phyloP scores from a whole-genome alignment of 2,113 vertebrate species.

The Mastomys coucha region DNA sequence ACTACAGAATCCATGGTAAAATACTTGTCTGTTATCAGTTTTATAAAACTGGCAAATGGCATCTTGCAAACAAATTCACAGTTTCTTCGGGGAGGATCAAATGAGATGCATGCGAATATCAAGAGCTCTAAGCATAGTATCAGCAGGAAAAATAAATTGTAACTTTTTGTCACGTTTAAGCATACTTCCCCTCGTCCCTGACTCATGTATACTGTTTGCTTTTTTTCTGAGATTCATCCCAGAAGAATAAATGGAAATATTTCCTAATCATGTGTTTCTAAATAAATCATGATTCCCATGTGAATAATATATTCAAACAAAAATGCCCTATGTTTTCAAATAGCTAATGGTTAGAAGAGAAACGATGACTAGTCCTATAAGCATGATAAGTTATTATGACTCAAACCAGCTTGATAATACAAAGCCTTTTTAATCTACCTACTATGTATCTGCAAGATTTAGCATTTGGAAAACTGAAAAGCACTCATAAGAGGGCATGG shows the following conservation, averaged over 20 bases:
- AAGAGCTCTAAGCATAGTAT: slow-evolving; percentile 24
- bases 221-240: neutral
- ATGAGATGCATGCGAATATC: slow-evolving; percentile 30
- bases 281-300: neutral
- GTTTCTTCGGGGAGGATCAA: slow-evolving; percentile 12
- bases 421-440: neutral
- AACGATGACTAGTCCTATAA: neutral
- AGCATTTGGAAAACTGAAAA: neutral
- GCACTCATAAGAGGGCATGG: neutral
- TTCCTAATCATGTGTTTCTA: neutral
- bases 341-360: neutral
- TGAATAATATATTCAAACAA: neutral
- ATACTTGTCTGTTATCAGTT: slow-evolving; percentile 41
- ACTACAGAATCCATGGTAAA: neutral
- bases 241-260: neutral
- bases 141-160: slow-evolving; percentile 4
- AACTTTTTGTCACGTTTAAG: neutral
- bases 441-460: neutral
- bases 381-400: neutral
- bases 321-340: neutral
- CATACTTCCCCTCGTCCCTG: neutral
- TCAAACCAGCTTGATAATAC: neutral
- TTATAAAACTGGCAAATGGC: slow-evolving; percentile 49
- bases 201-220: neutral
- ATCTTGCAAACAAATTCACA: slow-evolving; percentile 61